phyloP scores from a whole-genome alignment of 37 sponge, comb jelly and placozoan genomes.

The Ephydatia muelleri region DNA sequence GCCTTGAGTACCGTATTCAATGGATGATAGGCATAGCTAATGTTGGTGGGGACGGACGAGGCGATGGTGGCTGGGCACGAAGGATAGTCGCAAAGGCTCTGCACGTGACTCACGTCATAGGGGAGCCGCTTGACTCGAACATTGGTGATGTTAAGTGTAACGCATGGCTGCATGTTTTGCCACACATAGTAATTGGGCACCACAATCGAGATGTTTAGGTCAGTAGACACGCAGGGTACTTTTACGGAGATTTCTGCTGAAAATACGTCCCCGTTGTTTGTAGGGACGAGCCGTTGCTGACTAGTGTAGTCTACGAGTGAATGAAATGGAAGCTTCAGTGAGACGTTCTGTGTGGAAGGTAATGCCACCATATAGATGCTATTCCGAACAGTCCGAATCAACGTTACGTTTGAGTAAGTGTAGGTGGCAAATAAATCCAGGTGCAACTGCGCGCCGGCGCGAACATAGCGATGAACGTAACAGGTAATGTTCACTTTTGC shows the following conservation, averaged over 20 bases:
- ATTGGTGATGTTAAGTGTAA: neutral
- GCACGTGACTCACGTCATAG: neutral
- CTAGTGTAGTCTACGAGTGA: neutral
- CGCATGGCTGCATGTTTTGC: neutral
- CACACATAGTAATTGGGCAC: neutral
- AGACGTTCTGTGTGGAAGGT: neutral
- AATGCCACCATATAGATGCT: neutral
- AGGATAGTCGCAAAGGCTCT: neutral
- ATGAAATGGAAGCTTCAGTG: neutral
- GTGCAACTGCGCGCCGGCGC: neutral
- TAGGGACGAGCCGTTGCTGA: neutral
- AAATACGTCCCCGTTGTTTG: neutral
- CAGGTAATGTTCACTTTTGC: neutral
- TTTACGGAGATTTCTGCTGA: neutral
- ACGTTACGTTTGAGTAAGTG: neutral
- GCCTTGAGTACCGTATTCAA: neutral
- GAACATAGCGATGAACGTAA: neutral
- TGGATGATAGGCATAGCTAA: neutral
- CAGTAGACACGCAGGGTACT: neutral
- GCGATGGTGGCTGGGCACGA: neutral
- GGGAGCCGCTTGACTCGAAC: neutral
- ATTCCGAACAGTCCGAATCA: neutral
- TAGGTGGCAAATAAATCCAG: neutral
- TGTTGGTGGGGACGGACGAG: neutral
- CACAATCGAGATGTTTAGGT: neutral